Evolutionary conservation across 2,888 invertebrate species (phyloP).

Genomic region (Drosophila dives): DNA sequence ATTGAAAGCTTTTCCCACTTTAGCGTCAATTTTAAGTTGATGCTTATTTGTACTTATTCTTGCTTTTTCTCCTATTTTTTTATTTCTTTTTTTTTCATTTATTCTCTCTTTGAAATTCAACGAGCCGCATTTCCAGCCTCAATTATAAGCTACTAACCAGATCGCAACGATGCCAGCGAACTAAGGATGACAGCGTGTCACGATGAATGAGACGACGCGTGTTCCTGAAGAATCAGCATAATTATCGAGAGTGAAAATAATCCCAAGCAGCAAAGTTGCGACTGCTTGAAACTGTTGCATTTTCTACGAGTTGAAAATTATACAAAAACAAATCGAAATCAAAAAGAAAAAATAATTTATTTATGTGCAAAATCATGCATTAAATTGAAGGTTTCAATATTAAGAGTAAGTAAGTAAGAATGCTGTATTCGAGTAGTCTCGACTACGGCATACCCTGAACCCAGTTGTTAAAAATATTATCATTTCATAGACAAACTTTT

Average conservation of each 20-base stretch:
- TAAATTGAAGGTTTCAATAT: too few relatives aligned
- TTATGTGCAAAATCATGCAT: too few relatives aligned
- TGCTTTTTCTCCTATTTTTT: slow-evolving; percentile 3
- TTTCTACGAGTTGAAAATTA: neutral
- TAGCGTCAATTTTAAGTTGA: slow-evolving; percentile 56
- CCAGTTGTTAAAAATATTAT: too few relatives aligned
- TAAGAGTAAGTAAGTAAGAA: neutral
- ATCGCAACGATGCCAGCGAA: neutral
- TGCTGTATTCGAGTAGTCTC: too few relatives aligned
- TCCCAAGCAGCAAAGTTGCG: neutral
- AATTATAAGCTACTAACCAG: slow-evolving; percentile 28
- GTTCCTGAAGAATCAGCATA: neutral
- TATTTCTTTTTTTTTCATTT: slow-evolving; percentile 2
- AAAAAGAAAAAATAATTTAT: neutral
- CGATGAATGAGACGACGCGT: neutral
- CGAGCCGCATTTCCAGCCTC: slow-evolving; percentile 63
- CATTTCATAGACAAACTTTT: too few relatives aligned
- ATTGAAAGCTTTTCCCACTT: slow-evolving; percentile 79
- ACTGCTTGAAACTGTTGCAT: neutral
- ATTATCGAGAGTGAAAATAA: neutral
- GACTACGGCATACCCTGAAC: too few relatives aligned
- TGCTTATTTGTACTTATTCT: neutral
- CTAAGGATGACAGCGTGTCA: slow-evolving; percentile 19
- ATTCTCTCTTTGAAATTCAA: slow-evolving; percentile 57
- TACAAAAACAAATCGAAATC: neutral